These are phyloP conservation scores for Rhinoraja longicauda DNA, from an alignment of 2,797 vertebrate species.

Conservation along the genomic window DNA sequence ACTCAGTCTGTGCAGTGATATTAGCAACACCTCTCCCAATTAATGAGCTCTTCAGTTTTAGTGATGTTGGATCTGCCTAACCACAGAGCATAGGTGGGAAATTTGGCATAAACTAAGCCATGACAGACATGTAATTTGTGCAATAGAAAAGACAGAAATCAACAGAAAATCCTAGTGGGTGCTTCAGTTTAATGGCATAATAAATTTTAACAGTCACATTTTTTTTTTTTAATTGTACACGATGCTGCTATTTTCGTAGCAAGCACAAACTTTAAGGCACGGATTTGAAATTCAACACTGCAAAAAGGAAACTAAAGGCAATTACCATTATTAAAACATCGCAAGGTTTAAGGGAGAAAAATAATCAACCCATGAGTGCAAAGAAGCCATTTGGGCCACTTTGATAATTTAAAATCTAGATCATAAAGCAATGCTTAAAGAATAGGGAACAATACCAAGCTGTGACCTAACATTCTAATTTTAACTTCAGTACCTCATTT, in stretches of 20 bases:
- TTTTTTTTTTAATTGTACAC: background rate
- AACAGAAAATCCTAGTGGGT: background rate
- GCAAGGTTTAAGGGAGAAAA: background rate
- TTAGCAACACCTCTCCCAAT: background rate
- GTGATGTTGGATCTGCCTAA: background rate
- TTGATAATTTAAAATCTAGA: background rate
- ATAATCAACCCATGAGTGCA: background rate
- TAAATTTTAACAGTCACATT: background rate
- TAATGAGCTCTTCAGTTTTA: slow-evolving; percentile 12
- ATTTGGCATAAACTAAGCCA: background rate
- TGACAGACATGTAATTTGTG: background rate
- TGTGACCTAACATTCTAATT: slow-evolving; percentile 16
- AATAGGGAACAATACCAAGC: background rate
- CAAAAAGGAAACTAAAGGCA: background rate
- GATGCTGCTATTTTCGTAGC: background rate
- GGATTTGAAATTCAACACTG: background rate
- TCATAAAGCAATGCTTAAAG: background rate
- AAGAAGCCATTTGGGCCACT: background rate
- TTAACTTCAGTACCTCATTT: slow-evolving; percentile 32
- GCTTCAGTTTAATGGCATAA: background rate
- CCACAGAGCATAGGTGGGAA: background rate
- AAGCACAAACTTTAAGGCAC: background rate
- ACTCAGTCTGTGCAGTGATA: slow-evolving; percentile 11
- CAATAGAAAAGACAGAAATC: background rate
- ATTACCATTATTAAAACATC: background rate